These are phyloP conservation scores for Apodemia zela DNA, from an alignment of 2,888 invertebrate species.

Conservation along the genomic window DNA sequence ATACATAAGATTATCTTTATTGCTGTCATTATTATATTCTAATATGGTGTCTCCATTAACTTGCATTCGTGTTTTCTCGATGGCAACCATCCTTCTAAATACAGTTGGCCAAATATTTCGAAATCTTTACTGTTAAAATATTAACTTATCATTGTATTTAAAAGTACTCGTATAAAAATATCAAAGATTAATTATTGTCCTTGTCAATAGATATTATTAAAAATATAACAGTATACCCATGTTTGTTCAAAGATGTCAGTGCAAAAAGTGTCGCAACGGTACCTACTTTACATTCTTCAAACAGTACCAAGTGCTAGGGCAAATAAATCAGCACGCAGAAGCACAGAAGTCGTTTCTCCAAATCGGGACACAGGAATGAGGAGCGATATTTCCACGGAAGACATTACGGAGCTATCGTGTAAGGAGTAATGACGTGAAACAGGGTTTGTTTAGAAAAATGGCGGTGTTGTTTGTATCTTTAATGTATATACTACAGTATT, in stretches of 20 bases:
- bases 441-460: conserved; percentile 14
- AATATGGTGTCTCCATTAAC: too few relatives aligned
- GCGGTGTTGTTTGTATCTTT: conserved; percentile 1
- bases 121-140: too few relatives aligned
- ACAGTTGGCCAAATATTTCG: too few relatives aligned
- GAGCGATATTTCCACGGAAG: conserved; percentile 49
- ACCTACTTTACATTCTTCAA: conserved; percentile 51
- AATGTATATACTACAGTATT: background rate
- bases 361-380: conserved; percentile 54
- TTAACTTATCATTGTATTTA: too few relatives aligned
- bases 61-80: too few relatives aligned
- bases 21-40: too few relatives aligned
- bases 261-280: conserved; percentile 40
- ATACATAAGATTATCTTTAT: too few relatives aligned
- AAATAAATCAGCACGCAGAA: conserved; percentile 59
- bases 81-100: too few relatives aligned
- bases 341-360: conserved; percentile 58
- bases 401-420: conserved; percentile 37
- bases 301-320: conserved; percentile 53
- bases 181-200: too few relatives aligned
- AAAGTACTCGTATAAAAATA: too few relatives aligned
- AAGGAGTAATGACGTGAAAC: conserved; percentile 41
- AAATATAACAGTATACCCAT: background rate
- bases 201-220: background rate
- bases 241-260: background rate